These are phyloP conservation scores for Phylloscopus whistleri DNA, from an alignment of 2,113 vertebrate species.

Conservation along the genomic window DNA sequence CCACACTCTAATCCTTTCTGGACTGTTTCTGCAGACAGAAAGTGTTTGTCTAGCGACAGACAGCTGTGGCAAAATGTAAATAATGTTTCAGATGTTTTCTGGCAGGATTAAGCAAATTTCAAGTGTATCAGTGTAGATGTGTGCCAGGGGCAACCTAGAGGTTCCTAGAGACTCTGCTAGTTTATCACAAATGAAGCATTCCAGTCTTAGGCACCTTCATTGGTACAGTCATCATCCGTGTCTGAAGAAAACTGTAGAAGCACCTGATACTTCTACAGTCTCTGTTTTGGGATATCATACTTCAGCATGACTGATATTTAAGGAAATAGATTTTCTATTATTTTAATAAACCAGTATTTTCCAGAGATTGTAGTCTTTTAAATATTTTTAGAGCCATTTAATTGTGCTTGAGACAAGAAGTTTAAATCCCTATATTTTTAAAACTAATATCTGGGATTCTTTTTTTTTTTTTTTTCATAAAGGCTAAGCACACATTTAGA, in stretches of 20 bases:
- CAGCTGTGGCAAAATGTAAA: constrained; percentile 11
- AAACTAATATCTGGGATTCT: too few species aligned
- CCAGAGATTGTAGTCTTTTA: neutral
- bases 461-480: neutral
- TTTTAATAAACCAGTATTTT: neutral
- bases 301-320: neutral
- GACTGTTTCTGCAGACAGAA: neutral
- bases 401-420: neutral
- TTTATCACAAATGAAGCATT: neutral
- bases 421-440: neutral
- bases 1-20: neutral
- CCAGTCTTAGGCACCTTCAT: neutral
- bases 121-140: neutral
- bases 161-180: neutral
- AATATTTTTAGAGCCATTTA: neutral
- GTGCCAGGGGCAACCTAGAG: neutral
- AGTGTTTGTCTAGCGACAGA: constrained; percentile 2
- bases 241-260: neutral
- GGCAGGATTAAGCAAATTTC: neutral
- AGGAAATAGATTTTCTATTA: neutral
- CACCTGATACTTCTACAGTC: neutral
- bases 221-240: neutral
- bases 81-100: neutral
- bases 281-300: neutral
- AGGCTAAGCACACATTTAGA: neutral